Evolutionary conservation across 2,797 vertebrate genomes (phyloP).

Genomic region (Hirundo rustica): DNA sequence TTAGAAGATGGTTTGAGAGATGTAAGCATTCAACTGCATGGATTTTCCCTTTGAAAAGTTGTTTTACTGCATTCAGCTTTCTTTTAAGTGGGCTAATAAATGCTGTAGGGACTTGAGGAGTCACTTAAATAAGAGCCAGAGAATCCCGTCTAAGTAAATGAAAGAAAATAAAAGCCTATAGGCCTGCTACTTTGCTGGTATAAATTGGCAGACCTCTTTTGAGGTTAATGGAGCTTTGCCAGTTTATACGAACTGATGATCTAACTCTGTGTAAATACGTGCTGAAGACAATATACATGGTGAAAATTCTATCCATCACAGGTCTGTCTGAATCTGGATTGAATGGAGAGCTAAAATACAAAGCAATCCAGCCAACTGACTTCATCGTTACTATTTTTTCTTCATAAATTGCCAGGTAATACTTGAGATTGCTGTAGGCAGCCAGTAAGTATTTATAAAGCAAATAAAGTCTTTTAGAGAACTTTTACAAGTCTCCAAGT

Average conservation of each 20-base stretch:
- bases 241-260: conserved; percentile 30
- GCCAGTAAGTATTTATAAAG: conserved; percentile 10
- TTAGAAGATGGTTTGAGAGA: background rate
- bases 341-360: conserved; percentile 3
- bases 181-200: conserved; percentile 5
- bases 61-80: conserved; percentile 16
- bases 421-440: conserved; percentile 21
- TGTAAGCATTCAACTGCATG: background rate
- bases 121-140: conserved; percentile 29
- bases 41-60: conserved; percentile 35
- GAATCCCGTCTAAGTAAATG: conserved; percentile 39
- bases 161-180: conserved; percentile 49
- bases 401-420: conserved; percentile 14
- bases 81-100: conserved; percentile 42
- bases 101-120: conserved; percentile 17
- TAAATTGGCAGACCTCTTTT: conserved; percentile 29
- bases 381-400: background rate
- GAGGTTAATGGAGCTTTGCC: conserved; percentile 48
- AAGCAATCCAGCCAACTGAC: conserved; percentile 24
- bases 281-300: background rate
- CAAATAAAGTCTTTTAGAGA: conserved; percentile 32
- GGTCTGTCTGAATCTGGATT: conserved; percentile 16
- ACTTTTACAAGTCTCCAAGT: conserved; percentile 10
- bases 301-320: conserved; percentile 35
- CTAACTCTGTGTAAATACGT: conserved; percentile 6